phyloP scores from a whole-genome alignment of 2,797 vertebrate species.

The Sebastes paucispinis region DNA sequence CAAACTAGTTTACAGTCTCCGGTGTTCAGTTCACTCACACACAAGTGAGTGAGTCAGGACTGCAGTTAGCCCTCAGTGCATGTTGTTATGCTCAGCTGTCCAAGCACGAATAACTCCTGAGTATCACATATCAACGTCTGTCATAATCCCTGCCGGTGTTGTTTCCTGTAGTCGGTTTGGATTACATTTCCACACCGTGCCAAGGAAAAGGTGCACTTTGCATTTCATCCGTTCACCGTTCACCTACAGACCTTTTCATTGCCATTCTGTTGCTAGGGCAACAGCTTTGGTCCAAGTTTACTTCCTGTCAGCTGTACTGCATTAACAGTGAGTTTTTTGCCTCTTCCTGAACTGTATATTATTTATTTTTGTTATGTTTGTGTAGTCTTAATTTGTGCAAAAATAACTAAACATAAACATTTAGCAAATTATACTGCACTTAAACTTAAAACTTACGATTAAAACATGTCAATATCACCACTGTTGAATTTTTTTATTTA shows the following conservation, averaged over 20 bases:
- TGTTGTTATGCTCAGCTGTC: conserved; percentile 21
- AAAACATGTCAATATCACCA: background rate
- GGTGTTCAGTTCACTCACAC: background rate
- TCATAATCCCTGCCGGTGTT: conserved; percentile 16
- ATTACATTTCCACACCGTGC: background rate
- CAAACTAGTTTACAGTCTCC: background rate
- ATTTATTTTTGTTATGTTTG: no score
- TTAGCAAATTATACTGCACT: background rate
- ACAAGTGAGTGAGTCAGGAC: background rate
- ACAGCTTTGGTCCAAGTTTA: no score
- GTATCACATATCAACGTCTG: conserved; percentile 20
- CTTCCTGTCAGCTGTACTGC: no score
- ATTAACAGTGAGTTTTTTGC: no score
- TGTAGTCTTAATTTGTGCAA: no score
- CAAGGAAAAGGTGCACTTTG: background rate
- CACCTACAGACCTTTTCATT: background rate
- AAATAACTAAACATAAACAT: background rate
- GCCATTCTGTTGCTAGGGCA: no score
- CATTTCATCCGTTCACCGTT: background rate
- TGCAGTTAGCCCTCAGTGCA: conserved; percentile 1
- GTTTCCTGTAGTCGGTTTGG: background rate
- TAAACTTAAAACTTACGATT: background rate
- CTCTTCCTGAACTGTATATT: no score
- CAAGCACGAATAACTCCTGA: background rate
- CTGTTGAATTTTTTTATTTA: background rate